Base-by-base conservation (phyloP, 2,797 vertebrate species). In the Calcarius lapponicus region DNA sequence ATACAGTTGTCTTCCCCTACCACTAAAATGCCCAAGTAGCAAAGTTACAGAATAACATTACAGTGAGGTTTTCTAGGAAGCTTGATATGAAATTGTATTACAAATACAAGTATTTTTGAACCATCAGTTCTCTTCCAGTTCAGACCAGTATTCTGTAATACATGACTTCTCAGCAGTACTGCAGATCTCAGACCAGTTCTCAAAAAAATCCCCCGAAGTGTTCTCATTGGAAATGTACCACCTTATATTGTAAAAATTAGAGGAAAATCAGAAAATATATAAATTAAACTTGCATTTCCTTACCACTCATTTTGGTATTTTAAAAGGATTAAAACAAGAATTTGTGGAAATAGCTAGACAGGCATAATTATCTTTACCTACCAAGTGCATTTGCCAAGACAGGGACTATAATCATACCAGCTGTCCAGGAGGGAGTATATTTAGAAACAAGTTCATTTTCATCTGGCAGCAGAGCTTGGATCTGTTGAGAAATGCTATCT, bases 401-500 rank as follows among this genome's bases (percentile, higher is more conserved):
- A 53, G 31, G 18, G 50, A 57, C 50, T 89, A 71, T 42, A 87
- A 93, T 79, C 42, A 64, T 53, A 94, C 16, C 65, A 87, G 54
- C 34, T 78, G 42, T 72, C 50, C 71, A 85, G n/a, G 50, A 92
- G 16, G 9, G 11, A 80, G 11, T 72, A 53, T 80, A 90, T 75
- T 86, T 91, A 92, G 67, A 93, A 88, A 89, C 12, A 74, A 71
- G 69, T 83, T 82, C 38, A 65, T 76, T 93, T 92, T 93, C 25
- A 26, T 53, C 72, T 86, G 42, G 47, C 31, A 92, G 57, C 47
- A 82, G 47, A 90, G 64, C 60, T 76, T 53, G 56, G 28, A 66
- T 72, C 28, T 82, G 20, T 75, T 91, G 60, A 84, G 43, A 95
- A 94, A 88, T 66, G 21, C 50, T 93, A 75, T 58, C 47, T 75